These are phyloP conservation scores for Clarias pachynema DNA, from an alignment of 2,797 vertebrate genomes.

Conservation along the genomic window DNA sequence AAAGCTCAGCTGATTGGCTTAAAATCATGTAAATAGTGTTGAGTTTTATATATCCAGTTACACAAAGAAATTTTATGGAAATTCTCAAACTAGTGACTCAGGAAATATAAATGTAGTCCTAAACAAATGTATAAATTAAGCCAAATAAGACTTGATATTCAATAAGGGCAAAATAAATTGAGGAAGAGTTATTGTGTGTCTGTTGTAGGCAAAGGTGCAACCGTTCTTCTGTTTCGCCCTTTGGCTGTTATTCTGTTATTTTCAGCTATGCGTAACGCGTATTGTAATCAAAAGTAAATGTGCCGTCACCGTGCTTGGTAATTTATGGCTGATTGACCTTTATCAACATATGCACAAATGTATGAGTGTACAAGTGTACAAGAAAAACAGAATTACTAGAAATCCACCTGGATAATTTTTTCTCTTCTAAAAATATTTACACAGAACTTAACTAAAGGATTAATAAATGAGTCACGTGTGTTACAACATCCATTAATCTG, in stretches of 20 bases:
- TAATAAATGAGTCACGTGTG: neutral
- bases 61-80: neutral
- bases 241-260: neutral
- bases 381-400: neutral
- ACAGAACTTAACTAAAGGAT: neutral
- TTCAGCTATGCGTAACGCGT: neutral
- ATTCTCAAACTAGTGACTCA: neutral
- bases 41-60: neutral
- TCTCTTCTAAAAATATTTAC: neutral
- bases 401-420: neutral
- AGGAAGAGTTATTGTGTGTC: neutral
- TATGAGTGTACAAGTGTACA: neutral
- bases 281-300: neutral
- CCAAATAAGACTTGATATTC: neutral
- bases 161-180: neutral
- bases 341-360: neutral
- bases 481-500: neutral
- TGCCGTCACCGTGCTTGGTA: neutral
- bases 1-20: neutral
- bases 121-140: neutral
- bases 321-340: neutral
- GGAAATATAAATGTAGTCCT: conserved; percentile 4
- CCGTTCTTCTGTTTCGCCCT: neutral
- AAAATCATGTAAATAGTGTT: neutral
- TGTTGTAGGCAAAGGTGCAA: neutral